Evolutionary conservation across 2,113 vertebrate genomes (phyloP), one percentile per base, ranked within the genome.

Genomic region (Triplophysa tibetana): DNA sequence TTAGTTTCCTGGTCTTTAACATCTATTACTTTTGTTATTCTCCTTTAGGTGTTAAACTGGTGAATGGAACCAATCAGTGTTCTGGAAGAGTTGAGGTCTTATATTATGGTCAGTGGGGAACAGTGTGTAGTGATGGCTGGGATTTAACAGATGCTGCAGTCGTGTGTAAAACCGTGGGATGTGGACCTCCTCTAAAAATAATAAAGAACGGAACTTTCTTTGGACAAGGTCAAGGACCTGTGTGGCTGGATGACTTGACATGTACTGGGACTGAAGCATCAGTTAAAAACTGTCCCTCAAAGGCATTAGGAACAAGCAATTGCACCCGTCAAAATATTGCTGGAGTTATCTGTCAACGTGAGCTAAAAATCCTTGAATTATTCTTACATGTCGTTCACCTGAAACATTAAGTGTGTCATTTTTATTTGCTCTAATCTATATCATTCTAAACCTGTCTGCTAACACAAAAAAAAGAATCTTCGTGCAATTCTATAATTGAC

Each of bases 71-170:
- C 17, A 52, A 17, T 4, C 13, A 6, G 50, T 52, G 50, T 52
- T 52, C 50, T 5, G 50, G 50, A 52, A 52, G 50, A 52, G 79
- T 81, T 11, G 79, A 81, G 54, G 54, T 75, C 8, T 61, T 60
- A 26, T 9, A 1, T 16, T 3, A 65, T 29, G 26, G 24, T 54
- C 69, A 65, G 45, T 80, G 78, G 78, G 69, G 78, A 56, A 73
- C 69, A 17, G n/a, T 58, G 19, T 58, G 54, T 21, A 16, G 19
- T 9, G 17, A 2, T 58, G 54, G 54, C 19, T 58, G 54, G 54
- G 54, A 58, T 58, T n/a, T 21, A n/a, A 58, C 54, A 58, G 54
- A 58, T 21, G 54, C 54, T 58, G 54, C 54, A 21, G 54, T 58
- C 19, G 54, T 58, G 19, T 58, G 54, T 58, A 58, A 58, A 16